phyloP scores from a whole-genome alignment of 1,140 invertebrate species.

The Ceratosolen fusciceps region DNA sequence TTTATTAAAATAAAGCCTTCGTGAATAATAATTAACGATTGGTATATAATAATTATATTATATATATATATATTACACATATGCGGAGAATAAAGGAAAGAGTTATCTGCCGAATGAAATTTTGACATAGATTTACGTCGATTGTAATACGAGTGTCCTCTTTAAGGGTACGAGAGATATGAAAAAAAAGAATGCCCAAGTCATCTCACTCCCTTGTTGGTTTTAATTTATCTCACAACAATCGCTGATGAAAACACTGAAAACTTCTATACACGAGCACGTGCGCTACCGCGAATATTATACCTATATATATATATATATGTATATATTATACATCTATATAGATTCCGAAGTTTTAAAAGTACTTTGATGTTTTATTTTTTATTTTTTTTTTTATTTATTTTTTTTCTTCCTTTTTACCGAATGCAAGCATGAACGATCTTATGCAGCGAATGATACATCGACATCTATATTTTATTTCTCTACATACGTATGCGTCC shows the following conservation, averaged over 20 bases:
- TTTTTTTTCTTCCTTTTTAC: not conserved
- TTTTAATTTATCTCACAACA: constrained; percentile 17
- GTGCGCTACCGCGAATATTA: not conserved
- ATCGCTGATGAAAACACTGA: not conserved
- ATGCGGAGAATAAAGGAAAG: too few species aligned
- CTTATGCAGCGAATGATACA: not conserved
- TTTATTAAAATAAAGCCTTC: constrained; percentile 26
- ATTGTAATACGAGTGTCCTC: not conserved
- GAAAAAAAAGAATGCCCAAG: not conserved
- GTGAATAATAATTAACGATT: not conserved
- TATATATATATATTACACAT: too few species aligned
- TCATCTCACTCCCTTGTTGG: constrained; percentile 4
- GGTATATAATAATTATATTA: not conserved
- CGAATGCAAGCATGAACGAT: not conserved
- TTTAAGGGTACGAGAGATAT: not conserved
- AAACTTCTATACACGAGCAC: not conserved
- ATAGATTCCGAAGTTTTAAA: not conserved
- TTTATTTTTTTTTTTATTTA: not conserved
- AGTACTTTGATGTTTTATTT: not conserved
- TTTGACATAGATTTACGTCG: constrained; percentile 23
- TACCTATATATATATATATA: not conserved
- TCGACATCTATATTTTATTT: not conserved
- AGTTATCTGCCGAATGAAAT: not conserved
- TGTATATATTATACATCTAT: not conserved
- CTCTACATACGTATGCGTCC: too few species aligned